Evolutionary conservation across 2,888 invertebrate genomes (phyloP), one percentile per base, ranked within the genome.

Genomic region (Heteromyza rotundicornis): DNA sequence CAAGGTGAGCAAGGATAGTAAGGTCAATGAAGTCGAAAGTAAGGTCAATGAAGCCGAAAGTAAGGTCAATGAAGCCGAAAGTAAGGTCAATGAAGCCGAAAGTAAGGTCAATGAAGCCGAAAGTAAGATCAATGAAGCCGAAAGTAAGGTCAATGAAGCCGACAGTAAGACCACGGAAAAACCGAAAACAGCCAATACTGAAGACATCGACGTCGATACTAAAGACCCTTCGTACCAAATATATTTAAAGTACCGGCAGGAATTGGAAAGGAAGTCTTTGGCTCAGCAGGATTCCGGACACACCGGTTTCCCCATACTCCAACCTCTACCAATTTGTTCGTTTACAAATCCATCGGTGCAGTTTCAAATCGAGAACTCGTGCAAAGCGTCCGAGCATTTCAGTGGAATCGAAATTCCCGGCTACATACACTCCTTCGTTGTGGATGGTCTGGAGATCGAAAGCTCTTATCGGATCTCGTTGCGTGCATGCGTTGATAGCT

Each of bases 391-490:
- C 24, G 72, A 79, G 49, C 57, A 57, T 2, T 63, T 68, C 8
- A 57, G 51, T 1, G 77, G 73, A 2, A 66, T 67, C 16, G 59
- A 49, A 16, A 36, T 81, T 24, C 51, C 69, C 1, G 73, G 74
- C 2, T 59, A 65, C 8, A 63, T 60, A 20, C 75, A 80, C 27
- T 69, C 64, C 3, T 72, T 68, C 36, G 64, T 56, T 0, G 22
- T 81, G 5, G 58, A 60, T 0, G 35, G 70, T 3, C 60, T 82
- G 7, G 10, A 67, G 1, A 67, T 72, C 1, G 59, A 69, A 16
- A 60, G 64, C 27, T 66, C 62, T 2, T 82, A 82, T 67, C 70
- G 70, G 8, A 66, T 82, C 7, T 68, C 71, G n/a, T 60, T 82
- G 1, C 72, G 76, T 0, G 82, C 82, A 1, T 82, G 81, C 64